These are phyloP conservation scores for Pangasius macronema DNA, from an alignment of 2,797 vertebrate genomes.

Conservation along the genomic window DNA sequence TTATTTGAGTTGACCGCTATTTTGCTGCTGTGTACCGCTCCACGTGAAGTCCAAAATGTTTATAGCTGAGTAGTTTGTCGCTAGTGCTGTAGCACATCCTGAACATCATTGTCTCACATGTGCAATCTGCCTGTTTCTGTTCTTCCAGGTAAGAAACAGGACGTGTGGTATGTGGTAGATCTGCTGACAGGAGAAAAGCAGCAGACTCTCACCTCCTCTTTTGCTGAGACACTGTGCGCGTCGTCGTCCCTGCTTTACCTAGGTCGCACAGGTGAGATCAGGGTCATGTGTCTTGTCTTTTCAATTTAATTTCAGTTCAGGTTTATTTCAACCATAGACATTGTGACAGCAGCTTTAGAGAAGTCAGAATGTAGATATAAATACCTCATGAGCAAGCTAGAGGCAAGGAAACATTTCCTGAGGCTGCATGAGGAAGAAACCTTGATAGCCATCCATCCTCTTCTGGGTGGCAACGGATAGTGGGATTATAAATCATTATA, in stretches of 20 bases:
- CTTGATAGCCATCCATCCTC: not conserved
- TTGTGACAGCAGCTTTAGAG: not conserved
- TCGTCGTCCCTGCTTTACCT: slow-evolving; percentile 94
- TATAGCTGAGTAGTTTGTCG: not conserved
- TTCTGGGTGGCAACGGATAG: not conserved
- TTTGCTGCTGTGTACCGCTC: not conserved
- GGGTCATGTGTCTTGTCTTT: not conserved
- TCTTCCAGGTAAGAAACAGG: slow-evolving; percentile 93
- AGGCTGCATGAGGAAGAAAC: not conserved
- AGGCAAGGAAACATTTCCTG: not conserved
- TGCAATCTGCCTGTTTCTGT: not conserved
- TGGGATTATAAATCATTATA: not conserved
- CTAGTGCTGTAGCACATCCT: not conserved
- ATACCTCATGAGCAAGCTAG: not conserved
- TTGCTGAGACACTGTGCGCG: slow-evolving; percentile 91
- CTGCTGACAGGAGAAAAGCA: slow-evolving; percentile 96
- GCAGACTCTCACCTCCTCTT: slow-evolving; percentile 93
- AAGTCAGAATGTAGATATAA: not conserved
- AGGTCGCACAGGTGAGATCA: slow-evolving; percentile 81
- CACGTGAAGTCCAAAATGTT: not conserved
- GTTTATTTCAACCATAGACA: not conserved
- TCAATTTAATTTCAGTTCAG: not conserved
- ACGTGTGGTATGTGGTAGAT: slow-evolving; percentile 96
- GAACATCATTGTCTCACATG: not conserved
- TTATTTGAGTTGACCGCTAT: not conserved